Evolutionary conservation across 2,888 invertebrate species (phyloP), one percentile per base, ranked within the genome.

Genomic region (Byasa hedistus): DNA sequence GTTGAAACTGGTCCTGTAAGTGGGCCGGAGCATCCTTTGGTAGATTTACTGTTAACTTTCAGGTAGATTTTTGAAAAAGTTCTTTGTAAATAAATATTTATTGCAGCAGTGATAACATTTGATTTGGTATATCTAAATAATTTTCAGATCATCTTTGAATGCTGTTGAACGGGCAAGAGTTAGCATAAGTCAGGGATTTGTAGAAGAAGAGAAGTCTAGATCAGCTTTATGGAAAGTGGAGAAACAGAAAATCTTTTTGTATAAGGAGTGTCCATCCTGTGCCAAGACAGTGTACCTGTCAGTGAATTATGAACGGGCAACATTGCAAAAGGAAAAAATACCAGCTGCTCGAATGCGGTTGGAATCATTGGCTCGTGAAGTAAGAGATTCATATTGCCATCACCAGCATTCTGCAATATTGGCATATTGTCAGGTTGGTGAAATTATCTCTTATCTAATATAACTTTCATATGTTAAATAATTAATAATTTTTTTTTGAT

Each of bases 21-120:
- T 74, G 83, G 82, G 0, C 82, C 88, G 24, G 89, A 90, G 55
- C 87, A 91, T 77, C 89, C 89, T 12, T 76, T 91, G 58, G 84
- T 90, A 15, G 91, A 91, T 77, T 79, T 91, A 48, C 72, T 91
- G 23, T 81, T 86, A n/a, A 90, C 89, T 66, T 89, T 89, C 71
- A 87, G 85, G 91, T 54, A 54, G 10, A 54, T 54, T 22, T 22
- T 3, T 54, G 10, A 3, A 22, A 21, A 54, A 54, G 10, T 54
- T 4, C 0, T 22, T 21, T 54, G 1, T 22, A 12, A 4, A 54
- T 22, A 22, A 15, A 10, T 22, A 15, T 54, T 54, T 5, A 1
- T 72, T 71, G n/a, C 72, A 91, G 91, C 15, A 44, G 48, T n/a
- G n/a, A 5, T 48, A 5, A n/a, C 19, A n/a, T n/a, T 12, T 48